Evolutionary conservation across 2,797 vertebrate species (phyloP).

Genomic region (Squalus acanthias): DNA sequence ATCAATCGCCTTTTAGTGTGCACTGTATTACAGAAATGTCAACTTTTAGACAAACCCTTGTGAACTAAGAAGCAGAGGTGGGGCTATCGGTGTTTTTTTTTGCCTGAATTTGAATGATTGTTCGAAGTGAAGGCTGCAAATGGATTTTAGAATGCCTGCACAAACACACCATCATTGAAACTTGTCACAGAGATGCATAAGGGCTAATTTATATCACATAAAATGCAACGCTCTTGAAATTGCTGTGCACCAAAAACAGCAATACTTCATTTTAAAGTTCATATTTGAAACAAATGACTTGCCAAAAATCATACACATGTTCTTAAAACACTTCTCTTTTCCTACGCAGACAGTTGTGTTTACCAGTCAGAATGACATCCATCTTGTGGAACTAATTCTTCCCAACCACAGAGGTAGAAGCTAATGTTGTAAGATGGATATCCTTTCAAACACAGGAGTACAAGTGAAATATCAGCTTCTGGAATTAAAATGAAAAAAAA

Average conservation of each 20-base stretch:
- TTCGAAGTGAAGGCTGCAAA: not conserved
- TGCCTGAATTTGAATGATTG: slow-evolving; percentile 26
- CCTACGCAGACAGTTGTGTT: not conserved
- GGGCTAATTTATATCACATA: not conserved
- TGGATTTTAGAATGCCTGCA: not conserved
- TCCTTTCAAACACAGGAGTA: not conserved
- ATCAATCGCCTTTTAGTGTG: slow-evolving; percentile 6
- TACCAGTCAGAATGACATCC: not conserved
- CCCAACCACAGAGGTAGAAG: not conserved
- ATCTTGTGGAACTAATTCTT: slow-evolving; percentile 30
- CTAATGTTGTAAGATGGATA: not conserved
- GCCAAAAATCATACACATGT: too few species aligned
- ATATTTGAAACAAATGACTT: slow-evolving; percentile 19
- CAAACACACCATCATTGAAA: not conserved
- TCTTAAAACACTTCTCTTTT: not conserved
- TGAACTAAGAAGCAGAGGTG: not conserved
- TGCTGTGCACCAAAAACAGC: not conserved
- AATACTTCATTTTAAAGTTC: slow-evolving; percentile 11
- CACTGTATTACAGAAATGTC: slow-evolving; percentile 28
- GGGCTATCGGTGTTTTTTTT: not conserved
- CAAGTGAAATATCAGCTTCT: not conserved
- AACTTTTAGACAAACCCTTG: not conserved
- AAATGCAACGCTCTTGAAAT: not conserved
- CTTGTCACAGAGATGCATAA: not conserved
- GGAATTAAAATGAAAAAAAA: not conserved